A percentile compares a stretch with the other conserved stretches of the same genome.
These are phyloP conservation scores for Drosophila borealis DNA, from an alignment of 2,888 invertebrate species.

Conservation along the genomic window DNA sequence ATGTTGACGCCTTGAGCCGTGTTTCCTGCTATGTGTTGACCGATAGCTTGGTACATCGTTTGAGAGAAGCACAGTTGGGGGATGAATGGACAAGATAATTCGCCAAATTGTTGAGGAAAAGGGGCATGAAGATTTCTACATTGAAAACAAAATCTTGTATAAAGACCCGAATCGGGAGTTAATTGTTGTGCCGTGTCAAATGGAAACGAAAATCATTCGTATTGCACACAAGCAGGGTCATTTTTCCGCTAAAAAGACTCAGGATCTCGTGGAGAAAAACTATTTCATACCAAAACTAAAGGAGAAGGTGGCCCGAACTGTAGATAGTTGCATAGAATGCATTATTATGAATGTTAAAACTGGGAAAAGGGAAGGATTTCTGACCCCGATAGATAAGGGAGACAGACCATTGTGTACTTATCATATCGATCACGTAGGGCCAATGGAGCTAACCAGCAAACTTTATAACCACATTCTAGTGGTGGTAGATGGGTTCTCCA, in stretches of 20 bases:
- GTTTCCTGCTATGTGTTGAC: no score
- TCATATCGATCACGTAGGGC: no score
- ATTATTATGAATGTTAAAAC: slow-evolving; percentile 7
- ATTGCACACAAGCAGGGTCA: not conserved
- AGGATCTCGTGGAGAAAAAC: slow-evolving; percentile 11
- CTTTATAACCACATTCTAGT: no score
- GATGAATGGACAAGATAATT: slow-evolving; percentile 16
- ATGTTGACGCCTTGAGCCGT: slow-evolving; percentile 16
- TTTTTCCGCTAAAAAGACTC: slow-evolving; percentile 7
- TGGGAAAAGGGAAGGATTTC: slow-evolving; percentile 8
- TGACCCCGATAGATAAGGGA: no score
- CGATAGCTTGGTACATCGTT: slow-evolving; percentile 3
- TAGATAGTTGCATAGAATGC: no score
- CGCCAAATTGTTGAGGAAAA: slow-evolving; percentile 1
- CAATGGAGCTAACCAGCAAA: no score
- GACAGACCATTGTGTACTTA: no score
- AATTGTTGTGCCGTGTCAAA: no score
- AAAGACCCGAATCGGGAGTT: slow-evolving; percentile 9
- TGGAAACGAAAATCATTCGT: no score
- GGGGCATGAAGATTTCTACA: slow-evolving; percentile 21
- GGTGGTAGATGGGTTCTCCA: no score
- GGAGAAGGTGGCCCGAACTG: not conserved
- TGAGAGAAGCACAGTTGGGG: slow-evolving; percentile 11
- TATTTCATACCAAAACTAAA: slow-evolving; percentile 17
- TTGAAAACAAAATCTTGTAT: slow-evolving; percentile 17